Percentiles rank a stretch among this genome's conserved stretches.
phyloP scores from a whole-genome alignment of 2,113 vertebrate species.

The Alethe diademata region DNA sequence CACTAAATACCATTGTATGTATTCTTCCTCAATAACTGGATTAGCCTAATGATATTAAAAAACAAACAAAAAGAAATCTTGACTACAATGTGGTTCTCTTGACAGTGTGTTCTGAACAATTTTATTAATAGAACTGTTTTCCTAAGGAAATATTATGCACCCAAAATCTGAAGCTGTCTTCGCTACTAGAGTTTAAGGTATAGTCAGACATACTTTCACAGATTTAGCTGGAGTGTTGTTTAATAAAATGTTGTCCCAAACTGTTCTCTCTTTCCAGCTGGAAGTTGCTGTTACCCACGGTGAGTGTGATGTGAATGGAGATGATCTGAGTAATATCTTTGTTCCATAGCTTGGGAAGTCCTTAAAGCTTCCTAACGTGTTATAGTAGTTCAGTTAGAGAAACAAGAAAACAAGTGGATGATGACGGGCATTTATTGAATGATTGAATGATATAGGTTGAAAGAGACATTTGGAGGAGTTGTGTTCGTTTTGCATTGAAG shows the following conservation, averaged over 20 bases:
- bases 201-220: not conserved
- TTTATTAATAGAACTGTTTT: not conserved
- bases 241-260: not conserved
- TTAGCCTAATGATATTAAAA: not conserved
- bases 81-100: not conserved
- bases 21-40: not conserved
- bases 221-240: not conserved
- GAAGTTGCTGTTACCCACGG: not conserved
- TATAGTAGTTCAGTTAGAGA: not conserved
- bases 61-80: not conserved
- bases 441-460: not conserved
- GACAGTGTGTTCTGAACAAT: not conserved
- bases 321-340: not conserved
- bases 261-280: not conserved
- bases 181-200: not conserved
- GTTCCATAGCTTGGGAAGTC: not conserved
- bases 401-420: not conserved
- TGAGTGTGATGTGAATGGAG: not conserved
- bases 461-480: not conserved
- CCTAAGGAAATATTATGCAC: not conserved
- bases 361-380: not conserved
- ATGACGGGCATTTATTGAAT: not conserved
- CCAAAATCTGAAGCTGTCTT: not conserved
- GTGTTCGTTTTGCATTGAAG: too few relatives aligned
- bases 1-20: not conserved